Evolutionary conservation across 2,888 invertebrate genomes (phyloP).

Genomic region (Phalera bucephala): DNA sequence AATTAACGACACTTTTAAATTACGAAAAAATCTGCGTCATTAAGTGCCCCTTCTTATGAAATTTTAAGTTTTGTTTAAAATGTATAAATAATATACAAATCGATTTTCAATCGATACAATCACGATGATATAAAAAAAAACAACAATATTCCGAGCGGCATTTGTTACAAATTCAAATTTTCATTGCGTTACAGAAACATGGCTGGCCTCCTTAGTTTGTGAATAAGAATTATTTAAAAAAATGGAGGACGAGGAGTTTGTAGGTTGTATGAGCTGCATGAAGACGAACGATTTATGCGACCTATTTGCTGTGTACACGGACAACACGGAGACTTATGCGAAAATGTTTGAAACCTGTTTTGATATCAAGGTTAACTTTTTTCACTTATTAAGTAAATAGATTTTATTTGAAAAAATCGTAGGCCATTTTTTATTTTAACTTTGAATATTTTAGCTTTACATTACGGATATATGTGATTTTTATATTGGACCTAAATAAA

Average conservation of each 20-base stretch:
- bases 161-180: conserved; percentile 32
- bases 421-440: conserved; percentile 17
- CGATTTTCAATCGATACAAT: not conserved
- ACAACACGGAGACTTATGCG: conserved; percentile 69
- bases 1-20: no score
- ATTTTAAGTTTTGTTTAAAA: no score
- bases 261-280: conserved; percentile 80
- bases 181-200: conserved; percentile 7
- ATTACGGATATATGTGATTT: no score
- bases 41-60: no score
- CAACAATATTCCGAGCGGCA: conserved; percentile 33
- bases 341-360: conserved; percentile 76
- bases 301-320: conserved; percentile 72
- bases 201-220: conserved; percentile 40
- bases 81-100: no score
- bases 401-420: conserved; percentile 20
- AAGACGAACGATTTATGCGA: conserved; percentile 73
- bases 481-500: no score
- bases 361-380: conserved; percentile 57
- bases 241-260: conserved; percentile 71
- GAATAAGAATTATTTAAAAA: conserved; percentile 32
- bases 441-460: no score
- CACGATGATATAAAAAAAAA: no score
- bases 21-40: no score
- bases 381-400: conserved; percentile 9